A percentile compares a stretch with the other conserved stretches of the same genome.
These are phyloP conservation scores for Scelioninae gen. 2 DNA, from an alignment of 2,888 invertebrate species.

Conservation along the genomic window DNA sequence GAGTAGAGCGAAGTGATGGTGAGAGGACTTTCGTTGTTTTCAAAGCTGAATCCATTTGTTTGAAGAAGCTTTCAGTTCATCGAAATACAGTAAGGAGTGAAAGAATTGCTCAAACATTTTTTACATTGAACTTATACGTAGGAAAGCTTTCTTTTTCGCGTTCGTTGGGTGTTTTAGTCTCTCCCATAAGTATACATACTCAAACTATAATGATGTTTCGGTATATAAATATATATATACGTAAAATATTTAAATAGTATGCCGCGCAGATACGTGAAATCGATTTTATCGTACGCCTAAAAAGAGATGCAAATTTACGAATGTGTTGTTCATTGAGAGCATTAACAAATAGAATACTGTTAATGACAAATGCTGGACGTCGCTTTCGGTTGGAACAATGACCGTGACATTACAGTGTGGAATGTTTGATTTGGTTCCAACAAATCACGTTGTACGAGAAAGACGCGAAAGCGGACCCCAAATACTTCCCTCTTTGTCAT, in stretches of 20 bases:
- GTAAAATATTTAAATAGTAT: conserved; percentile 51
- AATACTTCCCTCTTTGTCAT: no score
- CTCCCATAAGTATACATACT: conserved; percentile 55
- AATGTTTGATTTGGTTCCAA: no score
- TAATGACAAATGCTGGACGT: no score
- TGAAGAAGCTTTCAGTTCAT: conserved; percentile 37
- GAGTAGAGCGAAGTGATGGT: conserved; percentile 40
- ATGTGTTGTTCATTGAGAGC: no score
- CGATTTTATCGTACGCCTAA: conserved; percentile 53
- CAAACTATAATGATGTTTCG: conserved; percentile 58
- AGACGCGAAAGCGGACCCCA: no score
- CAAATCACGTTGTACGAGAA: no score
- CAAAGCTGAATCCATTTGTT: conserved; percentile 27
- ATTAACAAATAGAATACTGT: no score
- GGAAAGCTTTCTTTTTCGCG: conserved; percentile 19
- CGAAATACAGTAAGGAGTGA: conserved; percentile 43
- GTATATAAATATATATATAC: conserved; percentile 57
- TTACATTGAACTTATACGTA: conserved; percentile 50
- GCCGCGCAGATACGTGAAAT: conserved; percentile 55
- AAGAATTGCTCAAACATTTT: conserved; percentile 60
- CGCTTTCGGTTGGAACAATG: no score
- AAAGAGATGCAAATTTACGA: no score
- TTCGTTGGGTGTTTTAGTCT: conserved; percentile 53
- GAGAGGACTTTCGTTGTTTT: conserved; percentile 21
- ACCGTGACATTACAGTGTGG: no score